Evolutionary conservation across 1,140 invertebrate species (phyloP).

Genomic region (Trichomalopsis sarcophagae): DNA sequence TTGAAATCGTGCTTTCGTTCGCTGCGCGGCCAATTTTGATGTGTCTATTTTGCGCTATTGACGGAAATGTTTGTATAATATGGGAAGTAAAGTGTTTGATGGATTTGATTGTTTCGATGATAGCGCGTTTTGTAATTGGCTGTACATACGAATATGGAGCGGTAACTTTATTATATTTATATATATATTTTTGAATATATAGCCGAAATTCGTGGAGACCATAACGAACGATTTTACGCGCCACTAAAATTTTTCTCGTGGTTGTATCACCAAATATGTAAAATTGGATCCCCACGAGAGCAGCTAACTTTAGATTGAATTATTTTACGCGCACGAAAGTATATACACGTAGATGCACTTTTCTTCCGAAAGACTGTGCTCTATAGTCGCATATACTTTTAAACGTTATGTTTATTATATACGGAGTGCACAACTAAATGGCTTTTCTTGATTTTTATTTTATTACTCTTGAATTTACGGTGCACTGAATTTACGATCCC

Average conservation of each 20-base stretch:
- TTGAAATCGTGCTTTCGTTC: conserved; percentile 16
- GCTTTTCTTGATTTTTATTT: not conserved
- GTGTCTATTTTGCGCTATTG: not conserved
- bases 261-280: not conserved
- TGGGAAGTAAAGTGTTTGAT: too few species aligned
- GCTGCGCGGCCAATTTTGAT: not conserved
- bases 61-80: not conserved
- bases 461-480: conserved; percentile 2
- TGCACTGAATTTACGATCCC: conserved; percentile 1
- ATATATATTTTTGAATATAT: not conserved
- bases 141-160: too few species aligned
- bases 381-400: not conserved
- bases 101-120: too few species aligned
- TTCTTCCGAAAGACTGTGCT: not conserved
- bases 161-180: not conserved
- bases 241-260: too few species aligned
- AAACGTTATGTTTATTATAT: not conserved
- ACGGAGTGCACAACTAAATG: not conserved
- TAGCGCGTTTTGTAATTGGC: too few species aligned
- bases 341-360: not conserved
- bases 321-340: not conserved
- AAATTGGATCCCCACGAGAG: not conserved
- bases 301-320: not conserved
- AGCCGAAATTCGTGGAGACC: not conserved
- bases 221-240: not conserved